A percentile compares a stretch with the other conserved stretches of the same genome.
Evolutionary conservation across 92 coral and sea anemone genomes (phyloP).

Genomic region (Heteractis magnifica): DNA sequence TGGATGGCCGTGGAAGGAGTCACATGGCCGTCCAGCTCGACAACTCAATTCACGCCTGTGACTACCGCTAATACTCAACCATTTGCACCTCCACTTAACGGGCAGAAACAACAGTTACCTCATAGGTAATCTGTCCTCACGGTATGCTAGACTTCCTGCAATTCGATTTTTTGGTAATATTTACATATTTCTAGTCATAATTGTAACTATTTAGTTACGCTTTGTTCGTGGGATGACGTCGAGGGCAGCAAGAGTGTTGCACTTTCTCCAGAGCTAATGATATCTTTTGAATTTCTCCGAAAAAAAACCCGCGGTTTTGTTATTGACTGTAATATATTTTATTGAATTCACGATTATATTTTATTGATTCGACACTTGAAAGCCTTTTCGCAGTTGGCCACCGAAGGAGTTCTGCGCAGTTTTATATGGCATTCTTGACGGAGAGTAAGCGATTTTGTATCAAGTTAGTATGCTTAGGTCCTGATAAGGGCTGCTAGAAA

Average conservation of each 20-base stretch:
- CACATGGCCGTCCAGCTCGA: constrained; percentile 39
- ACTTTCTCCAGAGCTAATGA: no score
- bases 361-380: background rate
- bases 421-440: background rate
- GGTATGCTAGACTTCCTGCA: background rate
- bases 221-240: constrained; percentile 35
- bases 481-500: background rate
- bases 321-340: background rate
- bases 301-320: background rate
- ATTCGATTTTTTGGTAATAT: constrained; percentile 11
- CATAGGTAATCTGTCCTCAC: constrained; percentile 17
- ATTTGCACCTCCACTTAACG: constrained; percentile 21
- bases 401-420: background rate
- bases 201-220: constrained; percentile 39
- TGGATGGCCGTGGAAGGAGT: background rate
- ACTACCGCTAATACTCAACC: constrained; percentile 42
- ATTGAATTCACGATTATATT: background rate
- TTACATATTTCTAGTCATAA: constrained; percentile 34
- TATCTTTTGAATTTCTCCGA: background rate
- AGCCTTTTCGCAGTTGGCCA: background rate
- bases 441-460: no score
- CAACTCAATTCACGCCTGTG: constrained; percentile 21
- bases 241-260: background rate
- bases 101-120: constrained; percentile 20
- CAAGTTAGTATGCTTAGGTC: no score